A percentile compares a stretch with the other conserved stretches of the same genome.
Conservation (phyloP, 35 echinoderm and acorn worm genomes). For the Apostichopus parvimensis region DNA sequence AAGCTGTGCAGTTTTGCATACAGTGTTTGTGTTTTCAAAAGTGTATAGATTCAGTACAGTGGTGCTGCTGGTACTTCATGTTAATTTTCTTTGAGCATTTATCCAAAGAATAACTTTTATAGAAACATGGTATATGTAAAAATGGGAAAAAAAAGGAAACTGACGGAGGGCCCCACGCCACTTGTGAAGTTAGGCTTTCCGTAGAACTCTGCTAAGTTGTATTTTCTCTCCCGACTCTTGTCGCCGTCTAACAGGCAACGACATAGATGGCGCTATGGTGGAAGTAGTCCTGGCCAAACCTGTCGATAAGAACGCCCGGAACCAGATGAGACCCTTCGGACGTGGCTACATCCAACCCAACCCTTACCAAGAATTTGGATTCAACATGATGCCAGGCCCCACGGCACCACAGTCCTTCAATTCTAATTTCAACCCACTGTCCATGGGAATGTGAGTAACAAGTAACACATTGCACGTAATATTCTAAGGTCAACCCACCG, state of each 20-base stretch:
- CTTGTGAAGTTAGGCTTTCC: no score
- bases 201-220: no score
- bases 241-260: conserved; percentile 32
- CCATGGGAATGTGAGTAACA: conserved; percentile 45
- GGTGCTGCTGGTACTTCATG: no score
- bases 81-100: no score
- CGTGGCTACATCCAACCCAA: conserved; percentile 81
- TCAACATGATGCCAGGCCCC: conserved; percentile 12
- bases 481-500: no score
- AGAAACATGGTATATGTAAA: no score
- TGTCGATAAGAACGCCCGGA: conserved; percentile 69
- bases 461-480: neutral
- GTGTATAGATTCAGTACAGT: no score
- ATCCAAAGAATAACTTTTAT: no score
- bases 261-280: conserved; percentile 73
- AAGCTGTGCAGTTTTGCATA: no score
- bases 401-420: neutral
- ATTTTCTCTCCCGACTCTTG: neutral
- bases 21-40: no score
- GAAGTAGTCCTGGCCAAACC: conserved; percentile 97
- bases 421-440: conserved; percentile 15
- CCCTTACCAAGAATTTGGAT: conserved; percentile 38
- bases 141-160: no score
- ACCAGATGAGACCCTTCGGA: conserved; percentile 60
- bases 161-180: no score